These are phyloP conservation scores for Abscondita cerata DNA, from an alignment of 2,888 invertebrate genomes.

Conservation along the genomic window DNA sequence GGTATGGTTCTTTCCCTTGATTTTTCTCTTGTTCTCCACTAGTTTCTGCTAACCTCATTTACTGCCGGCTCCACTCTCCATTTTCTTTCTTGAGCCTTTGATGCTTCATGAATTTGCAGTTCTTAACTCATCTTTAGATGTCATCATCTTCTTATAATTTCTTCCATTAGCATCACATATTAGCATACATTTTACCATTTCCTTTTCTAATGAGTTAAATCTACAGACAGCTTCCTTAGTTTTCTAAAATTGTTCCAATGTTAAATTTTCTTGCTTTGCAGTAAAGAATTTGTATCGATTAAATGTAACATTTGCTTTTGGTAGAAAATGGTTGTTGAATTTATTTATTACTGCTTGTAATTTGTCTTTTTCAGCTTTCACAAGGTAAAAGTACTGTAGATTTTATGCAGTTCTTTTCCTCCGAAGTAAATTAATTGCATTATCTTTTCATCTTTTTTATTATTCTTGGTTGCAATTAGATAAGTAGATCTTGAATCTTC, in stretches of 20 bases:
- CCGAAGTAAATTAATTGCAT: not conserved
- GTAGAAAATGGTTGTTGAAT: too few relatives aligned
- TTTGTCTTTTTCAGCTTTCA: not conserved
- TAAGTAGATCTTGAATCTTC: too few relatives aligned
- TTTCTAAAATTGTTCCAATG: conserved; percentile 25
- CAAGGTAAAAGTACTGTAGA: not conserved
- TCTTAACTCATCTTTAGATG: conserved; percentile 31
- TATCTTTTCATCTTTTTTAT: not conserved
- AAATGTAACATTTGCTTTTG: not conserved
- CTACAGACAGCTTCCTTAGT: conserved; percentile 8
- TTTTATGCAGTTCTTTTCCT: not conserved
- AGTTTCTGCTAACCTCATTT: not conserved
- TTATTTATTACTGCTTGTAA: too few relatives aligned
- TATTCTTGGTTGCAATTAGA: not conserved
- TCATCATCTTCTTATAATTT: conserved; percentile 38
- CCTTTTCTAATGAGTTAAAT: not conserved
- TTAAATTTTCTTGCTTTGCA: conserved; percentile 22
- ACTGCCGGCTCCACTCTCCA: not conserved
- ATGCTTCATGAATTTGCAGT: conserved; percentile 26
- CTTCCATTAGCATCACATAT: conserved; percentile 38
- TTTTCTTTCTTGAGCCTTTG: not conserved
- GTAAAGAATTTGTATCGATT: not conserved
- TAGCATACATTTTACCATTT: conserved; percentile 31
- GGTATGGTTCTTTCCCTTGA: not conserved
- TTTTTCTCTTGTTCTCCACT: not conserved